Base-by-base conservation (phyloP, 1,140 invertebrate species). In the Zaprionus taronus region DNA sequence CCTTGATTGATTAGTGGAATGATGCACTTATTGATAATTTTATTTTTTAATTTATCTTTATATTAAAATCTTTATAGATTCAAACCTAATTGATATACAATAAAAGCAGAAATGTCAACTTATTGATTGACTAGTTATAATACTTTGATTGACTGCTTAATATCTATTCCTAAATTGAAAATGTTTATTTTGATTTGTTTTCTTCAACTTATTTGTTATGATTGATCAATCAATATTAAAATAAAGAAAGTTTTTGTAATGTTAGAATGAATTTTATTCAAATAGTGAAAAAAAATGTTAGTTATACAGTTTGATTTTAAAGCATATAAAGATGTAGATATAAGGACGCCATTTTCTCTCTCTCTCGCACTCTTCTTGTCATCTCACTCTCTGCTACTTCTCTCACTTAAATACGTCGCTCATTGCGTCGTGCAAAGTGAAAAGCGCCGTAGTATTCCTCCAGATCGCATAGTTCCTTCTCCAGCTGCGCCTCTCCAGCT, bases 401-500 rank as follows among this genome's bases (percentile, higher is more conserved):
- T 24, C 0, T 26, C 14, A 1, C 4, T 72, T 38, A 86, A 51
- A 86, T 66, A 53, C 61, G 82, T 17, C 84, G 62, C 26, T 89
- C 84, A 44, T 72, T 80, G 41, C 75, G 78, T 14, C 68, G 81
- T 5, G 81, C 77, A 58, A 75, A 89, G 55, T 90, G 77, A n/a
- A 90, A 90, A 31, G 70, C 85, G 5, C 86, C 86, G 15, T 91
- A 91, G 72, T 91, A 91, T 12, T 91, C 86, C 77, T 91, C 80
- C 44, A 91, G 72, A 44, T 91, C 86, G 49, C 72, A 51, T 0
- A 91, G 60, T 7, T 91, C 86, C 28, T 74, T 69, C 24, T 91
- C 47, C 60, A 91, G 53, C 44, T 91, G 82, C 4, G 64, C 66
- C 17, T 91, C 86, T 91, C 86, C 38, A 83, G 38, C 9, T 68